Conservation (phyloP, 2,113 vertebrate genomes). For the Micromys minutus region DNA sequence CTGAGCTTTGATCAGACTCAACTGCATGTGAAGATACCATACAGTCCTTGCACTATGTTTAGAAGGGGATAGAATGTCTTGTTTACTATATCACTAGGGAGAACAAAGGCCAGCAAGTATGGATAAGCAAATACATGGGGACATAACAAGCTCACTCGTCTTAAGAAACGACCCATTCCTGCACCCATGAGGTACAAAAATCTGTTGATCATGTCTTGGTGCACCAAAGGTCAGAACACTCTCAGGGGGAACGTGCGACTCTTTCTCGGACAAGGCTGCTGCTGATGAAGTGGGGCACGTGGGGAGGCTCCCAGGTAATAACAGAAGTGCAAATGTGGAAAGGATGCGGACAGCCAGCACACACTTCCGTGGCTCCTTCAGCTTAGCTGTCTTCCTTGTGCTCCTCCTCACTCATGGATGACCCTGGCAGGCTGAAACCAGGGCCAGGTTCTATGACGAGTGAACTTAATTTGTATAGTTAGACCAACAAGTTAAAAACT, state of each 20-base stretch:
- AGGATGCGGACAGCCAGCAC: background rate
- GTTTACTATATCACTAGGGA: no score
- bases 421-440: background rate
- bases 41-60: background rate
- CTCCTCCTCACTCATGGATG: background rate
- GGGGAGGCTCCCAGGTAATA: background rate
- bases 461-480: conserved; percentile 21
- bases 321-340: background rate
- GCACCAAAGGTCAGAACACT: no score
- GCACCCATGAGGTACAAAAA: no score
- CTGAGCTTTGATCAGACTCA: background rate
- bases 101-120: no score
- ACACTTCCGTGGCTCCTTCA: background rate
- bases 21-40: no score
- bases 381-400: background rate
- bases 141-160: no score
- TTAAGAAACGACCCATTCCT: no score
- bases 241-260: no score
- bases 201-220: background rate
- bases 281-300: no score
- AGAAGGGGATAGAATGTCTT: no score
- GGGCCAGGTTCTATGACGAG: background rate
- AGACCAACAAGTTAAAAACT: conserved; percentile 11
- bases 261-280: background rate
- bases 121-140: no score